phyloP scores from a whole-genome alignment of 2,113 vertebrate genomes.

The Pterocles orientalis region DNA sequence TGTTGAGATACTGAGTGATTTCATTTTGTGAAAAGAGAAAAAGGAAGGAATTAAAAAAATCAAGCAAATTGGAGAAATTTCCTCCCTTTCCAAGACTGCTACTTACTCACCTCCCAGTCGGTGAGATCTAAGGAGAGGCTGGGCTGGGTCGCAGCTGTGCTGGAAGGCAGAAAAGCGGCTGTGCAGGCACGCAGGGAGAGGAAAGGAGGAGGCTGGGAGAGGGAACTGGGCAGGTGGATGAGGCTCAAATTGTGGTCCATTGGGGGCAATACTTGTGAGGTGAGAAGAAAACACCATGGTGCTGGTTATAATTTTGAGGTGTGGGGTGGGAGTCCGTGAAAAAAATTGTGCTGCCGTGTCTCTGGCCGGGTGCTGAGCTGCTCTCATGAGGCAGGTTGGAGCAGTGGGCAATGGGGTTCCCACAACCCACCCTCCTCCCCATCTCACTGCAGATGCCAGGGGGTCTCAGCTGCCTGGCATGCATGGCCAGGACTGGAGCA shows the following conservation, averaged over 20 bases:
- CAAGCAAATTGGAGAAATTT: neutral
- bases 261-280: neutral
- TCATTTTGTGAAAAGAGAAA: neutral
- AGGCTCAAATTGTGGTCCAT: neutral
- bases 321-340: neutral
- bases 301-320: neutral
- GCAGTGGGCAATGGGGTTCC: neutral
- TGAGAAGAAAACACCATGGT: neutral
- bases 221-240: neutral
- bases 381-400: neutral
- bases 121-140: neutral
- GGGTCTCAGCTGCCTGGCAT: neutral
- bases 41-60: neutral
- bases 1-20: neutral
- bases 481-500: neutral
- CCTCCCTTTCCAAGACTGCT: neutral
- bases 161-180: neutral
- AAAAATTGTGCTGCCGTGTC: too few relatives aligned
- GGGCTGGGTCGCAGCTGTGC: neutral
- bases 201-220: neutral
- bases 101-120: neutral
- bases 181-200: neutral
- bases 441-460: neutral
- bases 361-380: neutral
- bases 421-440: neutral